Evolutionary conservation across 2,888 invertebrate species (phyloP).

Genomic region (Hydroisotoma schaefferi): DNA sequence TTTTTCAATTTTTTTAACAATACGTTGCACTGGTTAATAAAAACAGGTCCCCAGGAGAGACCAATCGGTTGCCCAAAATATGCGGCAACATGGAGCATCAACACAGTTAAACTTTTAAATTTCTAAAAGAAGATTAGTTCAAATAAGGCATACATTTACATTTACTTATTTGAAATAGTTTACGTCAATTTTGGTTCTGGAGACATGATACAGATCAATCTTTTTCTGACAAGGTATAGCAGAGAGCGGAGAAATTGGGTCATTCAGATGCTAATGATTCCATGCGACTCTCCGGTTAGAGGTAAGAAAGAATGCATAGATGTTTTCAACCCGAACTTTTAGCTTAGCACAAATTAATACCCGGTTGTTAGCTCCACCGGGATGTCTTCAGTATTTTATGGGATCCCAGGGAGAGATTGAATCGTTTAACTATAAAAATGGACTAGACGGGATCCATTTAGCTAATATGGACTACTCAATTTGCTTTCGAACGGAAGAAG

Average conservation of each 20-base stretch:
- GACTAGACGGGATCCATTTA: slow-evolving; percentile 59
- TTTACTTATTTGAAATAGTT: slow-evolving; percentile 58
- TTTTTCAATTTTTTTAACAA: no score
- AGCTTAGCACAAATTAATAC: background rate
- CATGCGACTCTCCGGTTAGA: slow-evolving; percentile 70
- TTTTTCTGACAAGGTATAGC: slow-evolving; percentile 75
- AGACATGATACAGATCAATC: slow-evolving; percentile 69
- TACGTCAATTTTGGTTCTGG: slow-evolving; percentile 77
- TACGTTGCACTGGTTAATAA: no score
- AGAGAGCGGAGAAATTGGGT: slow-evolving; percentile 74
- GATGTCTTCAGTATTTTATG: slow-evolving; percentile 72
- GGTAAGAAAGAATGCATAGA: slow-evolving; percentile 53
- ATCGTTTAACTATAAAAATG: slow-evolving; percentile 72
- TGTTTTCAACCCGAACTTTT: background rate
- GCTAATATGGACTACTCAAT: slow-evolving; percentile 85
- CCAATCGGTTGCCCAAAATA: no score
- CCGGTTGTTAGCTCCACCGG: slow-evolving; percentile 62
- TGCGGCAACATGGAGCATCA: no score
- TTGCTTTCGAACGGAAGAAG: slow-evolving; percentile 76
- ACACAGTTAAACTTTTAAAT: no score
- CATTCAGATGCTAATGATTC: slow-evolving; percentile 73
- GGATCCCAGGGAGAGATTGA: slow-evolving; percentile 76
- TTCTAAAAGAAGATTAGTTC: no score
- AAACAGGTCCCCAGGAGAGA: no score
- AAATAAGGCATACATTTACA: slow-evolving; percentile 1